These are phyloP conservation scores for Irena cyanogastra DNA, from an alignment of 2,113 vertebrate species.

Conservation along the genomic window DNA sequence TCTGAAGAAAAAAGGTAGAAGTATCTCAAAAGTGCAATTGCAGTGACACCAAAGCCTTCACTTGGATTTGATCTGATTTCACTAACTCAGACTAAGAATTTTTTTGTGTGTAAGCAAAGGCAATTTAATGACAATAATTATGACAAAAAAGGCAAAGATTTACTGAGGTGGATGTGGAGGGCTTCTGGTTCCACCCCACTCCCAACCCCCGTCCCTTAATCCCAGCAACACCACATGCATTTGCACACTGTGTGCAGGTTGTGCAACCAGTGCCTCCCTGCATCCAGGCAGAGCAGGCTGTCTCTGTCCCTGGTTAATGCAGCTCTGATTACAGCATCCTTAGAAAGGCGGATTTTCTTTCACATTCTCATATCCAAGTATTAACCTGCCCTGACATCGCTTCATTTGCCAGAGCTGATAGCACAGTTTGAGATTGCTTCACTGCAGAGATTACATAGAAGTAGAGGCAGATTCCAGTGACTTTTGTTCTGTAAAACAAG, in stretches of 20 bases:
- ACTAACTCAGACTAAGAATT: background rate
- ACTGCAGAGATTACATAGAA: background rate
- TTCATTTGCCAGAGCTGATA: background rate
- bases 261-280: background rate
- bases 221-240: background rate
- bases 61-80: background rate
- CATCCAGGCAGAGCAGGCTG: background rate
- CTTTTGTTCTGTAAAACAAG: background rate
- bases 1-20: background rate
- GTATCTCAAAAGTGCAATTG: background rate
- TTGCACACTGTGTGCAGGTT: background rate
- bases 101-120: background rate
- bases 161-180: background rate
- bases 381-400: background rate
- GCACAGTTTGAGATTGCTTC: background rate
- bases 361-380: background rate
- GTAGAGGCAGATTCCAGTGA: background rate
- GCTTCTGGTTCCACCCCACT: background rate
- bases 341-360: slow-evolving; percentile 17
- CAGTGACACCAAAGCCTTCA: background rate
- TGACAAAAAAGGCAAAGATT: background rate
- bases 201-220: accelerated
- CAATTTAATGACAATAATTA: background rate
- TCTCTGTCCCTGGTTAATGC: background rate
- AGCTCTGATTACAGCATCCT: background rate